phyloP scores from a whole-genome alignment of 2,888 invertebrate genomes.

The Pachliopta kotzebuea region DNA sequence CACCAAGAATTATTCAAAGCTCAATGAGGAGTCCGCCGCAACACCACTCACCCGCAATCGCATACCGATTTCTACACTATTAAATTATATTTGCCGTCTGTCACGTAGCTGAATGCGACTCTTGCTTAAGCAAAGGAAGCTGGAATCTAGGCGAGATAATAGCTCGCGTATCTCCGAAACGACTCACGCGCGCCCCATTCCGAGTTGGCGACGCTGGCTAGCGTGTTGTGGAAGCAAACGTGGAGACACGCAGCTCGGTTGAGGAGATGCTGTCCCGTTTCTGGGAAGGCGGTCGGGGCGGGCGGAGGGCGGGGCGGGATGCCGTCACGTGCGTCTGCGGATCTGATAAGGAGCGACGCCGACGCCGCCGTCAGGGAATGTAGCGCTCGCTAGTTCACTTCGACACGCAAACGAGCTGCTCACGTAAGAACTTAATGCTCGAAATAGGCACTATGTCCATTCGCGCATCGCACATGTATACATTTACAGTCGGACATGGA shows the following conservation, averaged over 20 bases:
- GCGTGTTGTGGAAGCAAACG: conserved; percentile 23
- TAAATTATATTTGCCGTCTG: conserved; percentile 23
- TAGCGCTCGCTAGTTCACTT: conserved; percentile 39
- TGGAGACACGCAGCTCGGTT: conserved; percentile 33
- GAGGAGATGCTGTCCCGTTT: conserved; percentile 38
- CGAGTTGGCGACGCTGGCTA: conserved; percentile 16
- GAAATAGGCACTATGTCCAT: conserved; percentile 7
- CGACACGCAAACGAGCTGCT: conserved; percentile 37
- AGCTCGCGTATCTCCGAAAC: conserved; percentile 37
- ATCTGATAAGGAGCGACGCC: conserved; percentile 54
- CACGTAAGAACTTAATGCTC: conserved; percentile 25
- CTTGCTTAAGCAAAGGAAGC: conserved; percentile 25
- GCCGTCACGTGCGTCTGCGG: conserved; percentile 66
- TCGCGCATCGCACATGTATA: conserved; percentile 8
- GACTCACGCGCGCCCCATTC: conserved; percentile 49
- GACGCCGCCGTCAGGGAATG: conserved; percentile 47
- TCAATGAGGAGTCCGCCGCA: conserved; percentile 47
- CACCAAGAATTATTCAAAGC: conserved; percentile 69
- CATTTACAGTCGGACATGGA: neutral
- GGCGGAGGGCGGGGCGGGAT: conserved; percentile 42
- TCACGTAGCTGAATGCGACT: conserved; percentile 24
- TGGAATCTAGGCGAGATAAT: conserved; percentile 27
- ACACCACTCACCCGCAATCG: conserved; percentile 43
- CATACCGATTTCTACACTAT: conserved; percentile 40
- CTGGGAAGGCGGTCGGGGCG: conserved; percentile 37